Percentiles rank a stretch among this genome's conserved stretches.
Evolutionary conservation across 2,888 invertebrate species (phyloP).

Genomic region (Sesia bembeciformis): DNA sequence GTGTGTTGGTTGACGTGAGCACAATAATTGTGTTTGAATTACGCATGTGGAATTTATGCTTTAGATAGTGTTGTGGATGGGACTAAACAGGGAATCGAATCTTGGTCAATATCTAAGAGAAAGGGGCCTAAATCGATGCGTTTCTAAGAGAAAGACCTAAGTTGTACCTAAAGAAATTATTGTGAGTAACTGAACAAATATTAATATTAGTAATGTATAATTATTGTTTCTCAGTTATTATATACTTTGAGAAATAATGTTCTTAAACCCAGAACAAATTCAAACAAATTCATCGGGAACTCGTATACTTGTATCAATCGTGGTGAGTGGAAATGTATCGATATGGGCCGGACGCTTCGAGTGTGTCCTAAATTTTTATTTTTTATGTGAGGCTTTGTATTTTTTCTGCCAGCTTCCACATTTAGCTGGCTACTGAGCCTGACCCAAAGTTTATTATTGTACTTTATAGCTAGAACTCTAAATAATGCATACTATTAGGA

Average conservation of each 20-base stretch:
- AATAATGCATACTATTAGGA: slow-evolving; percentile 73
- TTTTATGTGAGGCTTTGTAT: slow-evolving; percentile 19
- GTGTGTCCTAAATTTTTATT: slow-evolving; percentile 5
- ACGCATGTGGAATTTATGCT: slow-evolving; percentile 37
- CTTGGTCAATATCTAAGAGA: slow-evolving; percentile 11
- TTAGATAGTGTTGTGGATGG: slow-evolving; percentile 49
- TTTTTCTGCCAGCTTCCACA: slow-evolving; percentile 30
- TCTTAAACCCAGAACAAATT: too few relatives aligned
- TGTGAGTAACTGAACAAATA: too few relatives aligned
- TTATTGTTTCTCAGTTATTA: too few relatives aligned
- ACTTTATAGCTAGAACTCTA: slow-evolving; percentile 73
- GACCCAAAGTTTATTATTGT: slow-evolving; percentile 60
- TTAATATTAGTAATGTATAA: too few relatives aligned
- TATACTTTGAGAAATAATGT: too few relatives aligned
- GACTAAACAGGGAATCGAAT: slow-evolving; percentile 55
- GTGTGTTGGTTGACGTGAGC: slow-evolving; percentile 59
- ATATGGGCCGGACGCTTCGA: slow-evolving; percentile 1
- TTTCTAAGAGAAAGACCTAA: not conserved
- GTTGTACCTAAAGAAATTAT: too few relatives aligned
- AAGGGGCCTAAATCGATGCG: slow-evolving; percentile 30
- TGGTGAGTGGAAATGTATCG: not conserved
- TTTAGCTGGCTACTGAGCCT: slow-evolving; percentile 41
- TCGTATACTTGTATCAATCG: too few relatives aligned
- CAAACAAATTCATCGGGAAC: too few relatives aligned
- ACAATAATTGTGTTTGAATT: slow-evolving; percentile 47